Base-by-base conservation (phyloP, 2,888 invertebrate species). In the Chalcis sispes region DNA sequence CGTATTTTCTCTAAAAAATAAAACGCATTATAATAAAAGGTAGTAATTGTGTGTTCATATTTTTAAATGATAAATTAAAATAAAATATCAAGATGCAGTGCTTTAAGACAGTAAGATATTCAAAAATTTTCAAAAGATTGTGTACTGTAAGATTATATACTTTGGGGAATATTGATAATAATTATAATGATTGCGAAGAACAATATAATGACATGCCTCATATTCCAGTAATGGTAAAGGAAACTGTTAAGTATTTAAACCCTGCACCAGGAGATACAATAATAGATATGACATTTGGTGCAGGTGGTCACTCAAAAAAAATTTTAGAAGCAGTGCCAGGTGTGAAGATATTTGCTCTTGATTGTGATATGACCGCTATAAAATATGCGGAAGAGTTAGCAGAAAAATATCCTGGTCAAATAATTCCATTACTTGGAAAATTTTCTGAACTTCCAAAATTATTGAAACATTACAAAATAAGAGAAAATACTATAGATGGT, bases 221-320 rank as follows among this genome's bases (percentile, higher is more conserved):
- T 85, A 90, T 91, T 50, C 96, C 96, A 27, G 96, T 96, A 2
- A 93, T 96, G 92, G 89, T 91, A 56, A 89, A 93, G 77, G 94
- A 95, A 89, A 93, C 94, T 0, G 85, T 95, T 59, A 89, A 92
- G 72, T 92, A 93, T 85, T 87, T 96, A 62, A 91, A 93, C 80
- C 93, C 94, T 0, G 86, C 89, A 77, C 87, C 91, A 52, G 89
- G 92, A 75, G 92, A 94, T 88, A 89, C 91, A 5, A 93, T 95
- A 81, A 90, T 98, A 79, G 98, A 98, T 86, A 97, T 98, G 97
- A 98, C 98, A 15, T 98, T 98, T 90, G 98, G 98, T 32, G 95
- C 95, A 25, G 98, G 98, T 7, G 98, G 98, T 0, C 98, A 98
- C 86, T 93, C 95, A 10, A 91, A 90, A 81, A 91, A 91, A 84